Conservation (phyloP, 2,888 invertebrate genomes). For the Blastobasis lacticolella region DNA sequence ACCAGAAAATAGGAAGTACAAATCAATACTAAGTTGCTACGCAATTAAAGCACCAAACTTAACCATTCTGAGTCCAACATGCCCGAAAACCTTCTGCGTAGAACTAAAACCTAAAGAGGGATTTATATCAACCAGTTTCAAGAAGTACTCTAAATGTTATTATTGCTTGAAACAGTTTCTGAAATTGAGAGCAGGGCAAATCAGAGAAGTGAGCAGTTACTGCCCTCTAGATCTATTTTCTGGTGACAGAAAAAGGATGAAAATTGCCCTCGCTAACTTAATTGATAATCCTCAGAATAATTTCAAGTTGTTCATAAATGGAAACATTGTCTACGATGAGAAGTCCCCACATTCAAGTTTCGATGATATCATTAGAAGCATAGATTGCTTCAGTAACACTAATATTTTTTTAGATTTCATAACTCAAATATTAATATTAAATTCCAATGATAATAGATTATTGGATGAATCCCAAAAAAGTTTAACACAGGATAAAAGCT, state of each 20-base stretch:
- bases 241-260: constrained; percentile 73
- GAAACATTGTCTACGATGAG: constrained; percentile 39
- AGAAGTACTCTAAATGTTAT: constrained; percentile 60
- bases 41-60: constrained; percentile 67
- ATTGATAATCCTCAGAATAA: constrained; percentile 77
- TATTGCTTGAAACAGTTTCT: constrained; percentile 73
- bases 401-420: constrained; percentile 45
- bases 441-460: constrained; percentile 3
- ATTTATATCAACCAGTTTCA: constrained; percentile 53
- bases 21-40: constrained; percentile 49
- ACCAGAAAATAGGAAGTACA: constrained; percentile 51
- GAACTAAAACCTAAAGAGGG: constrained; percentile 83
- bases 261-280: constrained; percentile 61
- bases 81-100: constrained; percentile 60
- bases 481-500: constrained; percentile 13
- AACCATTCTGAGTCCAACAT: constrained; percentile 29
- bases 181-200: constrained; percentile 69
- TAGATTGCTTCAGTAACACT: constrained; percentile 24
- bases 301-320: constrained; percentile 73
- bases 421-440: constrained; percentile 35
- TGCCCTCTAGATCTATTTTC: constrained; percentile 83
- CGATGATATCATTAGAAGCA: constrained; percentile 24
- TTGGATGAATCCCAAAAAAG: neutral
- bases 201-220: constrained; percentile 72
- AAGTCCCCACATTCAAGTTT: constrained; percentile 23